Base-by-base conservation (phyloP, 2,888 invertebrate species). In the Furcula furcula region DNA sequence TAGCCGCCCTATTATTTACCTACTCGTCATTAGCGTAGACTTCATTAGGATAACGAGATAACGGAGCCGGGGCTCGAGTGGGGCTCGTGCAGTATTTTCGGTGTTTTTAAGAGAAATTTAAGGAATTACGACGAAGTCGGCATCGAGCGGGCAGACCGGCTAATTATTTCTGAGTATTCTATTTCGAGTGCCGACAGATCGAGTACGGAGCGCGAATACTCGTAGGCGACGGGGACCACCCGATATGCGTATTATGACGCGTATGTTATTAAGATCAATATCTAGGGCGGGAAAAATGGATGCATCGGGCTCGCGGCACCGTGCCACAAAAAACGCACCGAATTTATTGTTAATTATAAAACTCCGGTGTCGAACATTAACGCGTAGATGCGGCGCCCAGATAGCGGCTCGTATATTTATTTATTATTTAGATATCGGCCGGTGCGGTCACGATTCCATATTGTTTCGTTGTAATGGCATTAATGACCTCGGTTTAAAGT, bases 41-140 rank as follows among this genome's bases (percentile, higher is more conserved):
- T 88, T 88, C 87, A 88, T 88, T 88, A 88, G 87, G 86, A 84
- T 87, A 88, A 88, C 88, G 87, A 88, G 87, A 88, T 88, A 88
- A 87, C 85, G 80, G 81, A 80, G 80, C 79, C 74, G 68, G 55
- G 61, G 49, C 72, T 79, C 70, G 76, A 80, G 77, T 74, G 60
- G 63, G 62, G 59, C 65, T 65, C 70, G 60, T 64, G 63, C 62
- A 60, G 66, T 69, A 74, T 82, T 83, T 82, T 82, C 73, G 81
- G 83, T 74, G 79, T 77, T 83, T 84, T 76, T 72, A 65, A 78
- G 71, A 64, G 52, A 65, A 70, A 65, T 77, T 71, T 68, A 59
- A 65, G 65, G 67, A 75, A 72, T 61, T 58, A 62, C 58, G 60
- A 56, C 46, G 61, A 63, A 53, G 61, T 56, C n/a, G 44, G 56